phyloP scores from a whole-genome alignment of 1,140 invertebrate genomes.

The Hermatobates lingyangjiaoensis region DNA sequence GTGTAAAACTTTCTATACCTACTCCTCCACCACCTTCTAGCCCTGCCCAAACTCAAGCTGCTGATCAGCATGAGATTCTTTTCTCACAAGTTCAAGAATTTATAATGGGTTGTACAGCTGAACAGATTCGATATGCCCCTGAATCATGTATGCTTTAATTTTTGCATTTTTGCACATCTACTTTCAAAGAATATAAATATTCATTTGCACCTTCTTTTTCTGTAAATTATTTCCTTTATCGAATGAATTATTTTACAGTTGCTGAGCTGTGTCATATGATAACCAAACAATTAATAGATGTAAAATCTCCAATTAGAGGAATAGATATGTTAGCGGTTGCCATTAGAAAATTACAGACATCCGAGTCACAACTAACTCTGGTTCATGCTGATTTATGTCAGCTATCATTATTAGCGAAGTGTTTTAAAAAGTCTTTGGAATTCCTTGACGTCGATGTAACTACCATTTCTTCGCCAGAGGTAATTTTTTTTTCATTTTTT shows the following conservation, averaged over 20 bases:
- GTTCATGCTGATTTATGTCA: conserved; percentile 87
- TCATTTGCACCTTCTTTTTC: too few species aligned
- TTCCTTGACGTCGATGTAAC: conserved; percentile 82
- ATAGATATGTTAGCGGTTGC: conserved; percentile 67
- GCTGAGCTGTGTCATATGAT: conserved; percentile 72
- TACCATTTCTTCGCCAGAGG: conserved; percentile 40
- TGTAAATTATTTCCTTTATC: too few species aligned
- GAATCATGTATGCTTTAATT: conserved; percentile 78
- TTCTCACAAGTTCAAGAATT: conserved; percentile 61
- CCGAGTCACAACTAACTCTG: conserved; percentile 74
- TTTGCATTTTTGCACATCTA: too few species aligned
- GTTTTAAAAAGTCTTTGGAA: conserved; percentile 75
- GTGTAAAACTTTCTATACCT: conserved; percentile 35
- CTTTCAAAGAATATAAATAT: too few species aligned
- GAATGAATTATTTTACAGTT: conserved; percentile 42
- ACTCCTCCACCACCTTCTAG: conserved; percentile 1
- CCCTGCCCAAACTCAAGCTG: conserved; percentile 6
- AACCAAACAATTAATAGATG: conserved; percentile 54
- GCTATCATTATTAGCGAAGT: conserved; percentile 75
- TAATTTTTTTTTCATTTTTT: neutral
- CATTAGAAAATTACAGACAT: conserved; percentile 72
- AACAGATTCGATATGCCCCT: conserved; percentile 67
- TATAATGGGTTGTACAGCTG: conserved; percentile 61
- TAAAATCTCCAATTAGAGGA: conserved; percentile 58
- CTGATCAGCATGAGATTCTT: conserved; percentile 27